Evolutionary conservation across 2,888 invertebrate species (phyloP).

Genomic region (Drosophila prolongata): DNA sequence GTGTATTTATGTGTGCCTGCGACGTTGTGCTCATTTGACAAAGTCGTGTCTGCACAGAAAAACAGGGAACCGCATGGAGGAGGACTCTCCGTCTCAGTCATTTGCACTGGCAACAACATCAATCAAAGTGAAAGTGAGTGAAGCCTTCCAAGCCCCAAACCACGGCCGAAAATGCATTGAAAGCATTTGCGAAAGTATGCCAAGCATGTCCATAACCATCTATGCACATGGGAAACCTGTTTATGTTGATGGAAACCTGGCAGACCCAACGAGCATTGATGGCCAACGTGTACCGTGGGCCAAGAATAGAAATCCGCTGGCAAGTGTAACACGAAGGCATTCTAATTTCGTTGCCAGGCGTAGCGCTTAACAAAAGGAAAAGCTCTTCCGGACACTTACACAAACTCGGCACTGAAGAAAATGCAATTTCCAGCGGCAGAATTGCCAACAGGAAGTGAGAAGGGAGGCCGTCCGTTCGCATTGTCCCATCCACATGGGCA

Average conservation of each 20-base stretch:
- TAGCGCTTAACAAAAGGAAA: slow-evolving; percentile 3
- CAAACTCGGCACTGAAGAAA: slow-evolving; percentile 53
- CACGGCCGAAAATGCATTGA: slow-evolving; percentile 66
- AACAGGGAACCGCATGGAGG: slow-evolving; percentile 16
- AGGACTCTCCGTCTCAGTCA: slow-evolving; percentile 38
- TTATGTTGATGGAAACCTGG: slow-evolving; percentile 52
- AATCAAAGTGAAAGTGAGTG: slow-evolving; percentile 69
- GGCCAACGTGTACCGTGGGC: neutral
- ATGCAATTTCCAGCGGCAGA: slow-evolving; percentile 53
- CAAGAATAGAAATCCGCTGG: slow-evolving; percentile 23
- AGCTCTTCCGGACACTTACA: slow-evolving; percentile 17
- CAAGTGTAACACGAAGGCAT: slow-evolving; percentile 57
- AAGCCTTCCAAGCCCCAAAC: slow-evolving; percentile 20
- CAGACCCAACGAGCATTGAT: slow-evolving; percentile 4
- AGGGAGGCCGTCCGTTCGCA: neutral
- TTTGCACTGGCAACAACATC: slow-evolving; percentile 65
- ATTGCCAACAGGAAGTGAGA: neutral
- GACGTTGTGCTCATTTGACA: slow-evolving; percentile 50
- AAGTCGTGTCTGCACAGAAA: slow-evolving; percentile 25
- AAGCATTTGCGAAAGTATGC: slow-evolving; percentile 62
- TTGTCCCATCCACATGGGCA: slow-evolving; percentile 38
- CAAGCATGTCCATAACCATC: slow-evolving; percentile 48
- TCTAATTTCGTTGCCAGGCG: slow-evolving; percentile 53
- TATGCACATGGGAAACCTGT: slow-evolving; percentile 45
- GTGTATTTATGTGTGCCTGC: slow-evolving; percentile 8